Evolutionary conservation across 2,888 invertebrate genomes (phyloP).

Genomic region (Colostygia pectinataria): DNA sequence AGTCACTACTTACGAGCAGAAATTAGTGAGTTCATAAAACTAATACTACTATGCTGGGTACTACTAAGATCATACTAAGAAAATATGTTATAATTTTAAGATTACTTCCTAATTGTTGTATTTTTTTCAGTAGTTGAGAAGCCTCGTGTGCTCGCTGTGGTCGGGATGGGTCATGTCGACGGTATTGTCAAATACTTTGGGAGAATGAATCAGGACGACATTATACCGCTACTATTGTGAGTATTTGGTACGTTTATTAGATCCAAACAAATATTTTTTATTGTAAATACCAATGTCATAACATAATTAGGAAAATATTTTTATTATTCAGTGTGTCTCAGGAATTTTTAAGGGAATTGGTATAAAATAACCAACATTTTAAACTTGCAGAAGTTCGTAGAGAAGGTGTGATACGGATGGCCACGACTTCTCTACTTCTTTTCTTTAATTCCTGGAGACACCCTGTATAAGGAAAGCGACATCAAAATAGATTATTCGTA

Average conservation of each 20-base stretch:
- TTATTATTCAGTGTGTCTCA: constrained; percentile 10
- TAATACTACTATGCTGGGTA: too few species aligned
- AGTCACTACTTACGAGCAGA: too few species aligned
- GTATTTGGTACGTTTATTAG: constrained; percentile 35
- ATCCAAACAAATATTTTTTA: too few species aligned
- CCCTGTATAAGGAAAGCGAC: constrained; percentile 9
- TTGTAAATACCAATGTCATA: too few species aligned
- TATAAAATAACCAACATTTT: constrained; percentile 12
- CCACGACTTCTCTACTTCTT: constrained; percentile 5
- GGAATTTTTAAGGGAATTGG: constrained; percentile 9
- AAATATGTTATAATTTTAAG: too few species aligned
- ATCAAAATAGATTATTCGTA: not conserved
- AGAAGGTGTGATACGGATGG: not conserved
- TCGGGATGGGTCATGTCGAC: constrained; percentile 97
- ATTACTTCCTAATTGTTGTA: too few species aligned
- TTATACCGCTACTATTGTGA: constrained; percentile 72
- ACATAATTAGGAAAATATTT: too few species aligned
- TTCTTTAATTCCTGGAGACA: constrained; percentile 19
- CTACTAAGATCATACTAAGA: too few species aligned
- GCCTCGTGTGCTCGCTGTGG: constrained; percentile 94
- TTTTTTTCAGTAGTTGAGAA: constrained; percentile 59
- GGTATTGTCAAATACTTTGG: constrained; percentile 87
- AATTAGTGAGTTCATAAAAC: too few species aligned
- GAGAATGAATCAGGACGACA: constrained; percentile 71
- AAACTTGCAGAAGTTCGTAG: constrained; percentile 17